phyloP scores from a whole-genome alignment of 2,888 invertebrate species.

The Melanchra persicariae region DNA sequence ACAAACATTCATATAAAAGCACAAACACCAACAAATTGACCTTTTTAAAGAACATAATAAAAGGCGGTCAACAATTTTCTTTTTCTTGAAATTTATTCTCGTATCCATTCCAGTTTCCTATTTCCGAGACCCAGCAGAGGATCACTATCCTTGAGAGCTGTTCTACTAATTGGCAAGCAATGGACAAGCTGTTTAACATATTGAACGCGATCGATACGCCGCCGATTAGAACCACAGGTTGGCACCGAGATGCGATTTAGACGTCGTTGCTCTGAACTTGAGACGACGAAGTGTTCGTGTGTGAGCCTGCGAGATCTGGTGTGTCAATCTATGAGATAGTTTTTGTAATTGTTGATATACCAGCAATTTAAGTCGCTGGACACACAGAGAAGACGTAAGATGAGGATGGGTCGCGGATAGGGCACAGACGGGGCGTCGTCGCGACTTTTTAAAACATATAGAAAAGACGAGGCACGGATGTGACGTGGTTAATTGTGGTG shows the following conservation, averaged over 20 bases:
- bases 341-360: neutral
- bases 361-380: no score
- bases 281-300: neutral
- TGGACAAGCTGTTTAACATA: conserved; percentile 52
- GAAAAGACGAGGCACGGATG: no score
- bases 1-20: neutral
- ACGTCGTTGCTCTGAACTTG: neutral
- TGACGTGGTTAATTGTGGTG: no score
- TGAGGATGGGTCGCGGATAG: no score
- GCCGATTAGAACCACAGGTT: conserved; percentile 31
- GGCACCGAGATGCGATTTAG: neutral
- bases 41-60: neutral
- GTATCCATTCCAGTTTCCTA: neutral
- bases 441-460: no score
- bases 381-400: no score
- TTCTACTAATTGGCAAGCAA: conserved; percentile 47
- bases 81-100: neutral
- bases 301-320: neutral
- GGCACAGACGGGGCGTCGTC: no score
- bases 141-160: conserved; percentile 41
- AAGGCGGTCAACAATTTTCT: no score
- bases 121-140: neutral
- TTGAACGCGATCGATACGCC: conserved; percentile 33
- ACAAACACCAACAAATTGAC: neutral
- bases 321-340: neutral